Percentiles rank a stretch among this genome's conserved stretches.
phyloP scores from a whole-genome alignment of 2,888 invertebrate species.

The Nephrotoma flavescens region DNA sequence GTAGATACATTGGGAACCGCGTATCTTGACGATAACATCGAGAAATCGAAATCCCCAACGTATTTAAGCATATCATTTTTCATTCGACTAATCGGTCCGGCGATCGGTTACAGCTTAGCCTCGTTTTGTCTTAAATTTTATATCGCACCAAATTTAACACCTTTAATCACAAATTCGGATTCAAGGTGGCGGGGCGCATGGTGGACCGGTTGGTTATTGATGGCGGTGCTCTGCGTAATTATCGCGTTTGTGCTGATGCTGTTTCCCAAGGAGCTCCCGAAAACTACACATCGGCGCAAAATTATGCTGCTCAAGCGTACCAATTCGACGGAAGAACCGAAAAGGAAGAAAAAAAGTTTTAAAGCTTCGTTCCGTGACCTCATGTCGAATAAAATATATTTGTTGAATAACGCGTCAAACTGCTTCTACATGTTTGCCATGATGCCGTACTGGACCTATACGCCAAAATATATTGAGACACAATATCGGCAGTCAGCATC shows the following conservation, averaged over 20 bases:
- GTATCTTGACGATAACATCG: conserved; percentile 11
- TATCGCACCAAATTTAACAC: neutral
- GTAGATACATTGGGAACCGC: neutral
- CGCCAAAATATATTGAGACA: conserved; percentile 32
- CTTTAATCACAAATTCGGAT: neutral
- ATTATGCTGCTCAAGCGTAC: neutral
- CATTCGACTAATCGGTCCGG: conserved; percentile 31
- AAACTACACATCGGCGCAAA: conserved; percentile 36
- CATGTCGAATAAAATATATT: conserved; percentile 37
- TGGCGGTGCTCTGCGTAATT: conserved; percentile 34
- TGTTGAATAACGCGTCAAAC: conserved; percentile 47
- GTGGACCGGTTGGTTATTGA: conserved; percentile 16
- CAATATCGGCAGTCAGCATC: conserved; percentile 53
- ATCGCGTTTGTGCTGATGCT: conserved; percentile 36
- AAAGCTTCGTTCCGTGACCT: too few species aligned
- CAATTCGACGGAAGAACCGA: too few species aligned
- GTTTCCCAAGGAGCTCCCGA: conserved; percentile 44
- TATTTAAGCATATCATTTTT: conserved; percentile 36
- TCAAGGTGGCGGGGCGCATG: neutral
- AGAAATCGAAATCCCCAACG: conserved; percentile 18
- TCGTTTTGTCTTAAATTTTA: neutral
- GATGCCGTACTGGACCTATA: conserved; percentile 18
- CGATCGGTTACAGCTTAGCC: neutral
- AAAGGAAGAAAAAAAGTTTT: too few species aligned
- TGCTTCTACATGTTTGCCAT: conserved; percentile 47